Evolutionary conservation across 2,797 vertebrate genomes (phyloP), one percentile per base, ranked within the genome.

Genomic region (Pipistrellus kuhlii): DNA sequence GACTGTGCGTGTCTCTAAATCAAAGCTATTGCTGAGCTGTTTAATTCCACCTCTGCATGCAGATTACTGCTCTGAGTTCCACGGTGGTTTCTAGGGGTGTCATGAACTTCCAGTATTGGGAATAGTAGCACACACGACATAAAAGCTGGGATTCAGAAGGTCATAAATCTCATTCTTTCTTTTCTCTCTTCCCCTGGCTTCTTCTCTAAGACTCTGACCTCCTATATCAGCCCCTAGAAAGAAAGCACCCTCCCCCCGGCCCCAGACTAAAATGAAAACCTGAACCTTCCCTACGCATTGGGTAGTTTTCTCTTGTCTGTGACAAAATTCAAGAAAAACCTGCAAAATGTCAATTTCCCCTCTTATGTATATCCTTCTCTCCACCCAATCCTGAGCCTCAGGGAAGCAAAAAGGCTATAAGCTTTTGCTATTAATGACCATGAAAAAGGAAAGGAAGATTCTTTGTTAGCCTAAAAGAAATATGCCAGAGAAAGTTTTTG

Each of bases 261-360:
- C 94, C 90, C 93, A 93, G 90, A 97, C 96, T 96, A 95, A 97
- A 98, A 98, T 97, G 97, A 97, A 98, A 98, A 97, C 97, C 95
- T 96, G 91, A 95, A 91, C 41, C 90, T 68, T 94, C 80, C 48
- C 78, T 78, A 46, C 20, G 83, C 85, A 91, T 71, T 92, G 95
- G 97, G 97, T 69, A 57, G 9, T 46, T 93, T 95, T 96, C 80
- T 93, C 97, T 97, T 96, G 93, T 94, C 91, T 96, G 6, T 3
- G 86, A 94, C 94, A 96, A 95, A 97, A 97, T 91, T 97, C 6
- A 46, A 88, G 85, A 55, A 95, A 97, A 92, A 96, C 96, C 94
- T 96, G 94, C 92, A 97, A 96, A 96, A 96, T 78, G 88, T 92
- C 97, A 12, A 30, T 76, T 57, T 76, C 51, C 30, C 30, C 25